Percentiles rank a stretch among this genome's conserved stretches.
Conservation (phyloP, 2,113 vertebrate genomes). For the Grammomys dolichurus region DNA sequence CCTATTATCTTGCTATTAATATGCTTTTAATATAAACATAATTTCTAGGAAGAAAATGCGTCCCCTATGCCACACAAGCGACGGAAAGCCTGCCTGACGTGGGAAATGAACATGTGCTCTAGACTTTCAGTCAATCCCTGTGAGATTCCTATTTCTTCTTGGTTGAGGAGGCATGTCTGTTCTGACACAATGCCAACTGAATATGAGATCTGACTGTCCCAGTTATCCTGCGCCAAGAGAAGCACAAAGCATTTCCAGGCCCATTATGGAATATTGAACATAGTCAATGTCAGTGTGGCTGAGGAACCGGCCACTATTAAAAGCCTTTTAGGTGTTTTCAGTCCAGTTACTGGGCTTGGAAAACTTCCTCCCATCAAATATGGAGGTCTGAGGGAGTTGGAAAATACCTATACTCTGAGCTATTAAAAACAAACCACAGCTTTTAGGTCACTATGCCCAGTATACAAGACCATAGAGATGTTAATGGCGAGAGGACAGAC, state of each 20-base stretch:
- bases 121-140: neutral
- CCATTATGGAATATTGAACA: neutral
- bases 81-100: neutral
- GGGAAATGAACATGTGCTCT: slow-evolving; percentile 3
- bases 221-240: slow-evolving; percentile 40
- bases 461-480: neutral
- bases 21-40: neutral
- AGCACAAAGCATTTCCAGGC: neutral
- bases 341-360: slow-evolving; percentile 21
- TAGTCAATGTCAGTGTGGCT: neutral
- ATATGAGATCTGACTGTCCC: slow-evolving; percentile 51
- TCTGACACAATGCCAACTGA: slow-evolving; percentile 13
- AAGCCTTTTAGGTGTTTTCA: slow-evolving; percentile 60
- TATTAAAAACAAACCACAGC: neutral
- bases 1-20: neutral
- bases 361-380: neutral
- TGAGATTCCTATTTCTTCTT: slow-evolving; percentile 17
- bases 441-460: neutral
- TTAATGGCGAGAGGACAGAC: neutral
- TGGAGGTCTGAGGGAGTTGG: neutral
- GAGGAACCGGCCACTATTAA: neutral
- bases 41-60: neutral
- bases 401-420: neutral
- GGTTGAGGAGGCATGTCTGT: slow-evolving; percentile 58
- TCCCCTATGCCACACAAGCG: neutral